phyloP scores from a whole-genome alignment of 2,888 invertebrate species.

The Cheilosia grossa region DNA sequence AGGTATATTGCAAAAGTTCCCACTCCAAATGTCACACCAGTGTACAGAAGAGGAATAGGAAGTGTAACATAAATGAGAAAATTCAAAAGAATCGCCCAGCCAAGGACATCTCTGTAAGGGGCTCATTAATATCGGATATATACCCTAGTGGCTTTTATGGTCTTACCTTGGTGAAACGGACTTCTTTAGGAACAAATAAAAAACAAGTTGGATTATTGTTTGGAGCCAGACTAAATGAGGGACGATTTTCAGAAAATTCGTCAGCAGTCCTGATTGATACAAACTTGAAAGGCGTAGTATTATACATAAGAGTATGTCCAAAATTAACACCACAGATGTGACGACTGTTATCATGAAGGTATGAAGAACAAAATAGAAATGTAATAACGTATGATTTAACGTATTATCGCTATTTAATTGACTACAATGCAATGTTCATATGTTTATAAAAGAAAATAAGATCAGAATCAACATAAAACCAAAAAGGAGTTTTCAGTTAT shows the following conservation, averaged over 20 bases:
- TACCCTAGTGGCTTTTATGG: slow-evolving; percentile 2
- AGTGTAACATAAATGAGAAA: slow-evolving; percentile 90
- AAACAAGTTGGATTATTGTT: slow-evolving; percentile 86
- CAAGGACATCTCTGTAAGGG: slow-evolving; percentile 86
- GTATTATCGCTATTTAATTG: neutral
- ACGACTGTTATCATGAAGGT: slow-evolving; percentile 55
- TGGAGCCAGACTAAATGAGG: slow-evolving; percentile 86
- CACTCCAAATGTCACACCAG: slow-evolving; percentile 85
- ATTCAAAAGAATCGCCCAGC: slow-evolving; percentile 89
- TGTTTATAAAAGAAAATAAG: too few relatives aligned
- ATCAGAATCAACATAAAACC: too few relatives aligned
- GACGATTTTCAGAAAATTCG: slow-evolving; percentile 81
- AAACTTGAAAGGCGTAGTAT: slow-evolving; percentile 56
- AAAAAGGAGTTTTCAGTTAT: too few relatives aligned
- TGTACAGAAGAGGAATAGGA: slow-evolving; percentile 87
- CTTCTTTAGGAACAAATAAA: slow-evolving; percentile 86
- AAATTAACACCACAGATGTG: slow-evolving; percentile 72
- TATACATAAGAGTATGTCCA: slow-evolving; percentile 71
- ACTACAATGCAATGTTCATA: too few relatives aligned
- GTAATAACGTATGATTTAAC: neutral
- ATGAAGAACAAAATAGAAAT: neutral
- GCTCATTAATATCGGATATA: slow-evolving; percentile 46
- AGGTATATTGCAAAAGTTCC: slow-evolving; percentile 87
- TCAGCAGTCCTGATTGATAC: slow-evolving; percentile 60
- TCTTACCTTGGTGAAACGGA: slow-evolving; percentile 82